Percentiles rank a stretch among this genome's conserved stretches.
Evolutionary conservation across 2,797 vertebrate species (phyloP).

Genomic region (Sebastes hubbsi): DNA sequence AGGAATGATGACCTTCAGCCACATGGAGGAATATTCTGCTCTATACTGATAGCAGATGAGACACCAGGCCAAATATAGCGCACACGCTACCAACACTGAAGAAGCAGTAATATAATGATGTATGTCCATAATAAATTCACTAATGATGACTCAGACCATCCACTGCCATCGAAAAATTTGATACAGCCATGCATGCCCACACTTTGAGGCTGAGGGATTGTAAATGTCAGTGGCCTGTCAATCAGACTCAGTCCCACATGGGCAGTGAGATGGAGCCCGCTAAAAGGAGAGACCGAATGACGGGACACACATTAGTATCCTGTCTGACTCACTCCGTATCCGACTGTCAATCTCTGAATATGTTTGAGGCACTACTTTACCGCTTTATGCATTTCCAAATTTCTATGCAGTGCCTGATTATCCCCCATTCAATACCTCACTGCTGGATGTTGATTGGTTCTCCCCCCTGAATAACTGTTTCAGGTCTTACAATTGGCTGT

Average conservation of each 20-base stretch:
- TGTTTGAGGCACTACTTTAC: slow-evolving; percentile 45
- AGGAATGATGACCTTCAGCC: not conserved
- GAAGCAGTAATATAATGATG: slow-evolving; percentile 14
- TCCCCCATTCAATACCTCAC: slow-evolving; percentile 49
- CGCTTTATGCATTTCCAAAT: slow-evolving; percentile 54
- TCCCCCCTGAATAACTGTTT: slow-evolving; percentile 26
- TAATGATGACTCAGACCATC: slow-evolving; percentile 50
- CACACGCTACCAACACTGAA: not conserved
- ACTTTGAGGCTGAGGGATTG: slow-evolving; percentile 64
- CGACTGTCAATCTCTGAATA: slow-evolving; percentile 59
- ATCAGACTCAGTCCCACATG: slow-evolving; percentile 85
- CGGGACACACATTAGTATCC: slow-evolving; percentile 65
- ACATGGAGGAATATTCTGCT: not conserved
- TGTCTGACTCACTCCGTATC: slow-evolving; percentile 83
- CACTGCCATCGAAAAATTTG: slow-evolving; percentile 32
- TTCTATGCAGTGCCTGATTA: slow-evolving; percentile 53
- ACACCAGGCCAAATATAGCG: not conserved
- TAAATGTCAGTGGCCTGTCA: slow-evolving; percentile 79
- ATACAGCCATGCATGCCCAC: slow-evolving; percentile 52
- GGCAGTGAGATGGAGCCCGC: slow-evolving; percentile 82
- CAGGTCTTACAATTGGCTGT: slow-evolving; percentile 28
- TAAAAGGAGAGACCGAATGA: slow-evolving; percentile 72
- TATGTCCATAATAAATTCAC: slow-evolving; percentile 10
- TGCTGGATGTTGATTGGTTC: slow-evolving; percentile 50
- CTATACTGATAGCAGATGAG: not conserved